These are phyloP conservation scores for Campoplex nolae DNA, from an alignment of 2,888 invertebrate species.

Conservation along the genomic window DNA sequence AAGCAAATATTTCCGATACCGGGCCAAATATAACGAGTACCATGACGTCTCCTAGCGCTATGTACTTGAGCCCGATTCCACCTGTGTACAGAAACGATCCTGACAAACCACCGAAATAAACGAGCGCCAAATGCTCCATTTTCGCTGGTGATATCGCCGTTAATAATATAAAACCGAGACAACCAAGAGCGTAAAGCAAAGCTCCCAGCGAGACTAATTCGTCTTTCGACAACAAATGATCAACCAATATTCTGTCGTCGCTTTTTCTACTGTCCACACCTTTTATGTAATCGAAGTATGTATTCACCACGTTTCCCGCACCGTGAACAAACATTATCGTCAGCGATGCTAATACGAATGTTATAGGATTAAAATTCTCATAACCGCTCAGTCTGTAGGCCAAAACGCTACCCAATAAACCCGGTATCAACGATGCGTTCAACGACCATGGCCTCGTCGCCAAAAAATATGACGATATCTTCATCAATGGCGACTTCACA, in stretches of 20 bases:
- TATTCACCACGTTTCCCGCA: slow-evolving; percentile 98
- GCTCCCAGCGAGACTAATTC: slow-evolving; percentile 95
- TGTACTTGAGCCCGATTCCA: slow-evolving; percentile 97
- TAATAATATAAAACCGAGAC: slow-evolving; percentile 92
- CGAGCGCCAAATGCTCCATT: slow-evolving; percentile 97
- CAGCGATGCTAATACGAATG: slow-evolving; percentile 92
- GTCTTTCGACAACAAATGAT: slow-evolving; percentile 93
- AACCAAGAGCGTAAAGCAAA: slow-evolving; percentile 94
- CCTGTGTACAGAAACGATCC: slow-evolving; percentile 99
- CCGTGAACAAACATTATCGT: slow-evolving; percentile 97
- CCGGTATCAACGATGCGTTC: slow-evolving; percentile 96
- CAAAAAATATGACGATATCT: slow-evolving; percentile 94
- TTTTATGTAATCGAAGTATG: slow-evolving; percentile 97
- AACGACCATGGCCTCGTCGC: slow-evolving; percentile 97
- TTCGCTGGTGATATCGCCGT: slow-evolving; percentile 94
- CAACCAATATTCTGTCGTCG: slow-evolving; percentile 97
- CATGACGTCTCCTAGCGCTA: slow-evolving; percentile 96
- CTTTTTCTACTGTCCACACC: slow-evolving; percentile 96
- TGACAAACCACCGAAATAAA: slow-evolving; percentile 97
- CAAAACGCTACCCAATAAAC: slow-evolving; percentile 94
- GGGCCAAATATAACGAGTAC: slow-evolving; percentile 97
- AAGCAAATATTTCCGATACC: slow-evolving; percentile 96
- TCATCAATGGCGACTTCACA: slow-evolving; percentile 89
- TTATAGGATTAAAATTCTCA: slow-evolving; percentile 91
- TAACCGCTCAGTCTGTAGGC: slow-evolving; percentile 93